phyloP scores from a whole-genome alignment of 1,140 invertebrate genomes.

The Neoseiulus cucumeris region DNA sequence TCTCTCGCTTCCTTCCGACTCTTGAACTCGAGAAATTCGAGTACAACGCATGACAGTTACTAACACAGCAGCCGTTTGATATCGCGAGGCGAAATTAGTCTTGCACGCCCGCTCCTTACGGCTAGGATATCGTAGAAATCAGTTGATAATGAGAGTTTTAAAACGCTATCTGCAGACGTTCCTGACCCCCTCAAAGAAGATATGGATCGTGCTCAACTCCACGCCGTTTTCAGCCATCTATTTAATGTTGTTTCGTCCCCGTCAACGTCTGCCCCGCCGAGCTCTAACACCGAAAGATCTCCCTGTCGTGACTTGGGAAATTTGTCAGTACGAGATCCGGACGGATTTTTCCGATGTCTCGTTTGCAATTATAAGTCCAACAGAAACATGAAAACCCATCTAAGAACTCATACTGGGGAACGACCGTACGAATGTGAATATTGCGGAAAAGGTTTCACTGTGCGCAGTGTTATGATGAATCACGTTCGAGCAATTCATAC shows the following conservation, averaged over 20 bases:
- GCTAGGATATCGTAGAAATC: too few species aligned
- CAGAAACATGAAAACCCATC: conserved; percentile 5
- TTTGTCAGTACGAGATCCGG: not conserved
- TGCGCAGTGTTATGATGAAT: not conserved
- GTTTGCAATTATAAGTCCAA: conserved; percentile 7
- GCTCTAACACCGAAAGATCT: not conserved
- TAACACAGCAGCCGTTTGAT: too few species aligned
- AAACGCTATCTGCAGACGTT: too few species aligned
- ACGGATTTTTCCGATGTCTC: conserved; percentile 2
- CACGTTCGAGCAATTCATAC: conserved; percentile 3
- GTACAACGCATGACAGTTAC: too few species aligned
- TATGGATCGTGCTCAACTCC: conserved; percentile 2
- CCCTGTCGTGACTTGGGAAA: not conserved
- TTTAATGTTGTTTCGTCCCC: not conserved
- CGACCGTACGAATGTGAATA: not conserved
- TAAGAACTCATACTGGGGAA: not conserved
- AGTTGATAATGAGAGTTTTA: too few species aligned
- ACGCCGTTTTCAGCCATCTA: conserved; percentile 10
- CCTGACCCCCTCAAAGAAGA: not conserved
- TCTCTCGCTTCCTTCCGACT: too few species aligned
- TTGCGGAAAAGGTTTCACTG: conserved; percentile 5
- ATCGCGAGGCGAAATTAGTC: too few species aligned
- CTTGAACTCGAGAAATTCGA: too few species aligned
- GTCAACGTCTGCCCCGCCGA: not conserved
- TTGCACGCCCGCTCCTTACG: too few species aligned